Conservation (phyloP, 2,113 vertebrate species). For the Dicentrarchus labrax region DNA sequence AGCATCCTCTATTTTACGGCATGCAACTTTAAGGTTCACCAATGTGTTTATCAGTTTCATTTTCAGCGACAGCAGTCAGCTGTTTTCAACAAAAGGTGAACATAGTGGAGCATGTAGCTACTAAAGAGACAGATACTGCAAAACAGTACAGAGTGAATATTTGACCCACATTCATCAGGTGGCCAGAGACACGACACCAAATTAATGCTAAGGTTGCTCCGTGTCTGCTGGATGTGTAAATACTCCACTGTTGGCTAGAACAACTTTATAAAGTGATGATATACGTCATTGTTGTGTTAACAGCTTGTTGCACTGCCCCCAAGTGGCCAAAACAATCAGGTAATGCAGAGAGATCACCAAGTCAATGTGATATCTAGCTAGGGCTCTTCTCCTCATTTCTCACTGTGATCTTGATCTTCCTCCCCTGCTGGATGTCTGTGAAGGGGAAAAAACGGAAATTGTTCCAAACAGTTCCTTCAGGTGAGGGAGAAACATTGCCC, state of each 20-base stretch:
- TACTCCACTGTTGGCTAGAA: neutral
- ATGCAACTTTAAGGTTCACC: neutral
- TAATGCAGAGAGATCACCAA: neutral
- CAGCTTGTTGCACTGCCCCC: neutral
- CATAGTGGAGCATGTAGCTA: too few relatives aligned
- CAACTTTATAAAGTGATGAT: neutral
- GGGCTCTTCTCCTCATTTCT: constrained; percentile 50
- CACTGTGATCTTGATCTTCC: constrained; percentile 64
- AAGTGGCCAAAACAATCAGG: neutral
- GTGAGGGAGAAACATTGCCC: neutral
- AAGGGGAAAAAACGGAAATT: neutral
- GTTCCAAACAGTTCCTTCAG: neutral
- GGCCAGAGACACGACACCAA: neutral
- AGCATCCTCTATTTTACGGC: neutral
- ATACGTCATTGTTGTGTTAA: neutral
- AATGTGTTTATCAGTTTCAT: too few relatives aligned
- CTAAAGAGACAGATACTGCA: too few relatives aligned
- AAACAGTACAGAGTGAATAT: too few relatives aligned
- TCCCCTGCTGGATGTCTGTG: constrained; percentile 60
- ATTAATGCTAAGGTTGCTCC: neutral
- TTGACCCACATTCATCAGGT: too few relatives aligned
- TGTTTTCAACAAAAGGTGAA: neutral
- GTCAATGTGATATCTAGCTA: constrained; percentile 7
- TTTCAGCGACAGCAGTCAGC: neutral
- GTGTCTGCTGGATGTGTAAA: neutral